Evolutionary conservation across 2,888 invertebrate species (phyloP).

Genomic region (Prenolepis imparis): DNA sequence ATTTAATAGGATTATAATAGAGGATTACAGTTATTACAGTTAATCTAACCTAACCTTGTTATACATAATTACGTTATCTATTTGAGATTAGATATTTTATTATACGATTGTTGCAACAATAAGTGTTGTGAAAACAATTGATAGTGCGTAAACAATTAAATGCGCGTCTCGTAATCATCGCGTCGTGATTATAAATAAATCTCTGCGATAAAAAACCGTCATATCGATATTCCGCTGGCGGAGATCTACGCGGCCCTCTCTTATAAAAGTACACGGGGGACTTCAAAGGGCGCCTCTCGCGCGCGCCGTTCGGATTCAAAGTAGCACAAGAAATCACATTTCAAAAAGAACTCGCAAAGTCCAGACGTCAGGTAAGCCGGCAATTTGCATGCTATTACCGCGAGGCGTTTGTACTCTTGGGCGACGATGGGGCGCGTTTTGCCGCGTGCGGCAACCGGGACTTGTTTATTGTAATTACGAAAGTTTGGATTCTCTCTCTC

Average conservation of each 20-base stretch:
- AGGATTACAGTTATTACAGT: too few species aligned
- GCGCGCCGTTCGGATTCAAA: conserved; percentile 77
- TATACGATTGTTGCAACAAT: conserved; percentile 7
- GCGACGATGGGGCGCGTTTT: conserved; percentile 59
- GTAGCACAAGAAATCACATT: conserved; percentile 80
- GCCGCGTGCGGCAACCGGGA: conserved; percentile 63
- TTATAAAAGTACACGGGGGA: conserved; percentile 64
- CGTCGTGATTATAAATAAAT: conserved; percentile 57
- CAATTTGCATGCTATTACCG: conserved; percentile 80
- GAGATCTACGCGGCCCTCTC: conserved; percentile 54
- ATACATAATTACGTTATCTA: background rate
- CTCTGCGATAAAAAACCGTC: conserved; percentile 55
- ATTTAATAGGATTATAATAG: background rate
- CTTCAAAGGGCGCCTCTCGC: conserved; percentile 75
- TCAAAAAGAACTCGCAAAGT: conserved; percentile 74
- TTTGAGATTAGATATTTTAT: background rate
- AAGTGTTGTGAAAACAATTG: background rate
- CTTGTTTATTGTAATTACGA: conserved; percentile 77
- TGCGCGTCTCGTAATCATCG: background rate
- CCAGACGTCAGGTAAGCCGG: conserved; percentile 79
- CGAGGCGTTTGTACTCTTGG: conserved; percentile 70
- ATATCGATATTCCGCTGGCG: conserved; percentile 69
- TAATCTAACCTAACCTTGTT: background rate
- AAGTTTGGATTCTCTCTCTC: conserved; percentile 70
- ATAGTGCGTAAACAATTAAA: background rate